Evolutionary conservation across 2,888 invertebrate genomes (phyloP), one percentile per base, ranked within the genome.

Genomic region (Cetonia aurata): DNA sequence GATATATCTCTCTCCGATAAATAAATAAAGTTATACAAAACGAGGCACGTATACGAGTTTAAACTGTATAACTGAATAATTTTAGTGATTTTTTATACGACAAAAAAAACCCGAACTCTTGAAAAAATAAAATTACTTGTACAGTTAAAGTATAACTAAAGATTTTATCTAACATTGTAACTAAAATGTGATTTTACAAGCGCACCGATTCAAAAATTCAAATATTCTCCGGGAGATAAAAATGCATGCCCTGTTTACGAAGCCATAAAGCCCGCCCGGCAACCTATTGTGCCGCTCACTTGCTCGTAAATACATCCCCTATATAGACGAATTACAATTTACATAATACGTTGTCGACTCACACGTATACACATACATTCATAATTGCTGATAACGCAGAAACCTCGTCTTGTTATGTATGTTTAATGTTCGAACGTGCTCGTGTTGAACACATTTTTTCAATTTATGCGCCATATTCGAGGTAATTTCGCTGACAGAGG

Each of bases 301-400:
- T 15, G 13, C 13, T 56, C 56, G 56, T 56, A 56, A 56, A 56
- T 37, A 37, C 25, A 25, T 25, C 25, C 25, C 25, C 25, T 25
- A 25, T 25, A 56, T 41, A 41, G 37, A 17, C 15, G 37, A 10
- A 41, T 56, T 15, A 6, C 9, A 10, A 37, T 17, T 17, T 1
- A 33, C 12, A 56, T 41, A 15, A 37, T n/a, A 31, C 9, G 19
- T 19, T 53, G n/a, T 41, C 13, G 25, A 15, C 6, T 13, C 12
- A 17, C 56, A 37, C 41, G 17, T 25, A 53, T 25, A 25, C 33
- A 37, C 56, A 56, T 37, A 25, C 15, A 37, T 56, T 56, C 13
- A 41, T 56, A 56, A 56, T 56, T 56, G 37, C 41, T 56, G 56
- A 56, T 56, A 56, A 56, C 17, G 10, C 15, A 56, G 25, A 56